Base-by-base conservation (phyloP, 2,888 invertebrate genomes). In the Scaptomyza parva region DNA sequence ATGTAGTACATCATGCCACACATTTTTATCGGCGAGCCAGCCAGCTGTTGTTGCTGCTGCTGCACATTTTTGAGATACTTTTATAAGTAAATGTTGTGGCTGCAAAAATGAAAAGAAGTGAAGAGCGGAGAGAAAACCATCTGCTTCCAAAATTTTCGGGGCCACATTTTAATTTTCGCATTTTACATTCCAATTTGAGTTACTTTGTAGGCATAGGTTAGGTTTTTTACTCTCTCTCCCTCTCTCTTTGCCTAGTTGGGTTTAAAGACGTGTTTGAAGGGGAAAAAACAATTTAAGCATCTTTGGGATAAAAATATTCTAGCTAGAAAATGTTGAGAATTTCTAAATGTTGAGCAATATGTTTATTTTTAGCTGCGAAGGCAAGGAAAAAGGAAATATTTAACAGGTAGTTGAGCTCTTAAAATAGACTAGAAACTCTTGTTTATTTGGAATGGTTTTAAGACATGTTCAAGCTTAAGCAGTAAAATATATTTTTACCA, bases 31-130 rank as follows among this genome's bases (percentile, higher is more conserved):
- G 48, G 20, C 1, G 37, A 8, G 9, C 37, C 14, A 39, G 69
- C 58, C 61, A 58, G 75, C 69, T 68, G 71, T 44, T 54, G 69
- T 53, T 61, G 61, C 59, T 67, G 61, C 62, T 67, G 54, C 45
- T 67, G 62, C 61, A 61, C 62, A 61, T 61, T 62, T 61, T 41
- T 61, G 26, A 61, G 62, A 61, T 61, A 61, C 61, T 61, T 62
- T 41, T 62, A 26, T 20, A 62, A 48, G 61, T 48, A 48, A 61
- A 61, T 61, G 47, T 48, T 61, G 33, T 61, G 61, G 62, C 61
- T 47, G 61, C 20, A 11, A 14, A 48, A 18, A 0, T 2, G 1
- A 14, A 14, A 7, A 35, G 12, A 0, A n/a, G 18, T 0, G 11
- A 37, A 2, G 1, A 7, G 1, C 18, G 5, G 8, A 40, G 39